These are phyloP conservation scores for Hydrotaea diabolus DNA, from an alignment of 2,888 invertebrate genomes.

Conservation along the genomic window DNA sequence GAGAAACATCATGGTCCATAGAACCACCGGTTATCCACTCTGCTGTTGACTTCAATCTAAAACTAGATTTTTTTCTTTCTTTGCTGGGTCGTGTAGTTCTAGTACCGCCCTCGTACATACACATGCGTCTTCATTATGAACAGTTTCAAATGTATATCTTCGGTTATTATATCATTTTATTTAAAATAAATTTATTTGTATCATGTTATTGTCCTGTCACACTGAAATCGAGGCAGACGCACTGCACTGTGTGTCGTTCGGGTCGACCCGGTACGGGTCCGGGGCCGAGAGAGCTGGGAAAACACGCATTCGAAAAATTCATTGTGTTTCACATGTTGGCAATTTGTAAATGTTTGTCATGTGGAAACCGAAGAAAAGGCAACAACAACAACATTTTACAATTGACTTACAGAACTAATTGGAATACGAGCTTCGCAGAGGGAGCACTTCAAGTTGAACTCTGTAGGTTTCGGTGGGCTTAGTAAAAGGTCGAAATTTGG, in stretches of 20 bases:
- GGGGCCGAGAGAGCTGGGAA: not conserved
- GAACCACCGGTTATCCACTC: no score
- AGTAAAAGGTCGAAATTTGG: no score
- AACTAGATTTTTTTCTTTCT: no score
- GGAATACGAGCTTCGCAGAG: no score
- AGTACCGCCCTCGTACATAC: no score
- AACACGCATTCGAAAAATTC: not conserved
- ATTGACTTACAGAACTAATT: not conserved
- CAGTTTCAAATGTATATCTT: not conserved
- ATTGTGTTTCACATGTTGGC: conserved; percentile 74
- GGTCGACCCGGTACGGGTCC: not conserved
- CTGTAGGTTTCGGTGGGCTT: no score
- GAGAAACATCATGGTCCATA: no score
- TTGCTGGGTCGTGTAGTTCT: no score
- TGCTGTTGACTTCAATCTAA: no score
- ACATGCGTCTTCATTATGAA: no score
- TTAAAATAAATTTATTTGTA: conserved; percentile 57
- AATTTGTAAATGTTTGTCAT: conserved; percentile 73
- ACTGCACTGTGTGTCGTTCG: not conserved
- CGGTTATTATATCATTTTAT: conserved; percentile 59
- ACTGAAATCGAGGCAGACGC: conserved; percentile 12
- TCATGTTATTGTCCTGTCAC: conserved; percentile 53
- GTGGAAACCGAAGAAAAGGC: not conserved
- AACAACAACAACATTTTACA: not conserved
- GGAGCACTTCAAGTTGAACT: no score